Base-by-base conservation (phyloP, 37 sponge, comb jelly and placozoan genomes). In the Eunapius fragilis region DNA sequence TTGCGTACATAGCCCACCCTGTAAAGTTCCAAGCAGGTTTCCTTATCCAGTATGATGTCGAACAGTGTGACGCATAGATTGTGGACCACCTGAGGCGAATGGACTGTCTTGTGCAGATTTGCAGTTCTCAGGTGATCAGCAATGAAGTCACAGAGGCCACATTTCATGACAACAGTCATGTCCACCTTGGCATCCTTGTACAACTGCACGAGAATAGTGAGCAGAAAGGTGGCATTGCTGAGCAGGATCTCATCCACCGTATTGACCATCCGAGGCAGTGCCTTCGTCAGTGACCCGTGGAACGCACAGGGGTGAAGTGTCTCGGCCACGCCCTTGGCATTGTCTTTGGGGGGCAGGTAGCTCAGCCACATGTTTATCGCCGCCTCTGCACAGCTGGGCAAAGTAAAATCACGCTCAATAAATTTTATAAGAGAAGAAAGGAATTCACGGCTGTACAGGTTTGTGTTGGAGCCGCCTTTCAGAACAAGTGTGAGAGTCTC, bases 11-110 rank as follows among this genome's bases (percentile, higher is more conserved):
- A 94, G 25, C 89, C 86, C 11, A 82, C 31, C 2, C 76, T 48
- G 67, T 82, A 69, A 2, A 94, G 80, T 23, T 85, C 71, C 67
- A 80, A 72, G 23, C 92, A 94, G 13, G 82, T 76, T 23, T 86
- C 92, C 36, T 91, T 94, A 76, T 86, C 84, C 67, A 82, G 77
- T 14, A 91, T 91, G 31, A 91, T n/a, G 74, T 79, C 91, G 11
- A 94, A 79, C 11, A 94, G 82, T 50, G 87, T 89, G 0, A 88
- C 77, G 27, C 91, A 79, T 4, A 88, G 83, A n/a, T 94, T 86
- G 31, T 86, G 88, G 19, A 78, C 84, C 25, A 87, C 74, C 41
- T 84, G 85, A 1, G 67, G 23, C 3, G 48, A 49, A 5, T 23
- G 28, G 22, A 2, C 36, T 19, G 28, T 34, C 35, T 36, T 32